Evolutionary conservation across 2,888 invertebrate genomes (phyloP).

Genomic region (Eledone cirrhosa): DNA sequence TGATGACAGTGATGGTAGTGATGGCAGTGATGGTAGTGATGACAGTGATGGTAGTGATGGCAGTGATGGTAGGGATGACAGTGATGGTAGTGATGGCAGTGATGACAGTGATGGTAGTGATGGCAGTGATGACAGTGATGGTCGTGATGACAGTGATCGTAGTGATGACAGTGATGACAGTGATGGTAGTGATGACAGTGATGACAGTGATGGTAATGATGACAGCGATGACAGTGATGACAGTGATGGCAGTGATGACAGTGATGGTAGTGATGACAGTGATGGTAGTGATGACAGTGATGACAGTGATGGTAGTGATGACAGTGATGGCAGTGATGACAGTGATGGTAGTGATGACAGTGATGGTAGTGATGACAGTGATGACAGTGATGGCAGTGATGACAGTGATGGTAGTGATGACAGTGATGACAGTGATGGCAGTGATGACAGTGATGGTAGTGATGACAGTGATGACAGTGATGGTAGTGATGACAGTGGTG

Average conservation of each 20-base stretch:
- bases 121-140: not conserved
- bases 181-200: constrained; percentile 12
- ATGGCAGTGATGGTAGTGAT: constrained; percentile 3
- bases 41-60: not conserved
- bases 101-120: constrained; percentile 8
- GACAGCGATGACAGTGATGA: constrained; percentile 1
- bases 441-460: constrained; percentile 15
- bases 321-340: constrained; percentile 28
- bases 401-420: constrained; percentile 29
- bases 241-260: not conserved
- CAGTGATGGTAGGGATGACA: constrained; percentile 12
- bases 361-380: constrained; percentile 28
- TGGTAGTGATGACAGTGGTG: constrained; percentile 3
- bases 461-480: not conserved
- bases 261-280: constrained; percentile 5
- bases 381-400: constrained; percentile 28
- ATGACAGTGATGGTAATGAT: not conserved
- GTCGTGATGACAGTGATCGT: too few relatives aligned
- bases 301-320: constrained; percentile 29
- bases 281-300: constrained; percentile 30
- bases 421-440: constrained; percentile 24
- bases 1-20: constrained; percentile 11
- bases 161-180: too few relatives aligned
- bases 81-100: constrained; percentile 18
- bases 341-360: constrained; percentile 28